phyloP scores from a whole-genome alignment of 2,113 vertebrate genomes.

The Pituophis catenifer region DNA sequence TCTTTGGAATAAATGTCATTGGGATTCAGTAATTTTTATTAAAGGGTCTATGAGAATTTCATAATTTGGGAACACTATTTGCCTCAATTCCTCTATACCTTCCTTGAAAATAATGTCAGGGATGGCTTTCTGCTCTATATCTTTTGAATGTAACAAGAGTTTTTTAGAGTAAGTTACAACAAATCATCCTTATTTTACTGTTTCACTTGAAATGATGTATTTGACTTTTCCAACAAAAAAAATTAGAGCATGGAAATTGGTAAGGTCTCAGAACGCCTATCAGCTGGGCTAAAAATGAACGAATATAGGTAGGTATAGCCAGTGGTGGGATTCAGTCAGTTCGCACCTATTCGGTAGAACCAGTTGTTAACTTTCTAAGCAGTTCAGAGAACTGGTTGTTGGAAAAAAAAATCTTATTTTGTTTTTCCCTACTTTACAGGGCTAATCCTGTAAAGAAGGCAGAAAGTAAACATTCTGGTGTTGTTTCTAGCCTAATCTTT shows the following conservation, averaged over 20 bases:
- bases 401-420: no score
- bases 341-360: no score
- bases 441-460: no score
- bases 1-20: not conserved
- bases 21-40: not conserved
- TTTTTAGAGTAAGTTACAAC: not conserved
- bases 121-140: not conserved
- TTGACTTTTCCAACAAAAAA: not conserved
- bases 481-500: no score
- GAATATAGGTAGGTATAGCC: no score
- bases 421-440: no score
- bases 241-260: not conserved
- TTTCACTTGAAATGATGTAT: not conserved
- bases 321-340: no score
- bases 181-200: not conserved
- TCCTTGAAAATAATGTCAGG: not conserved
- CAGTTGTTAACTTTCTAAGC: no score
- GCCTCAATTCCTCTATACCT: not conserved
- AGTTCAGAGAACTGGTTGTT: no score
- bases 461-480: no score
- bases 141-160: not conserved
- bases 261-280: not conserved
- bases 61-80: not conserved
- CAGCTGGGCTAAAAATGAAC: no score
- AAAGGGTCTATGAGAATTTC: not conserved